phyloP scores from a whole-genome alignment of 2,113 vertebrate genomes.

The Aythya baeri region DNA sequence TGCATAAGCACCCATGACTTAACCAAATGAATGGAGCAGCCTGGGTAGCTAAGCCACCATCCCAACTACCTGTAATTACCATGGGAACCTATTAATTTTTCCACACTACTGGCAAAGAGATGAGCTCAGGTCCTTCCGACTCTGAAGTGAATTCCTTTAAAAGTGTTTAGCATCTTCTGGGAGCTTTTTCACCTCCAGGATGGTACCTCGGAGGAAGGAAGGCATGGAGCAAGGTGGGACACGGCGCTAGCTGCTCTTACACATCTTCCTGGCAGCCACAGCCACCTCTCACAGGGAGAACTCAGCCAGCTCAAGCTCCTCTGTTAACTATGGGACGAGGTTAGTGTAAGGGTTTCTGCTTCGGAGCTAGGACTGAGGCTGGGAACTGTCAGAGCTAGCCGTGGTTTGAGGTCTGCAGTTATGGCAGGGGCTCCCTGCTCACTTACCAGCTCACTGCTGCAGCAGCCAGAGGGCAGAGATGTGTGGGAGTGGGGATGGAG shows the following conservation, averaged over 20 bases:
- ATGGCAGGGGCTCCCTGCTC: not conserved
- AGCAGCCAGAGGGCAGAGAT: not conserved
- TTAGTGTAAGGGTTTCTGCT: not conserved
- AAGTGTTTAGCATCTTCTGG: not conserved
- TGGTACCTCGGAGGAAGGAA: not conserved
- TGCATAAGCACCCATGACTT: slow-evolving; percentile 21
- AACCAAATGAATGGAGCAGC: slow-evolving; percentile 2
- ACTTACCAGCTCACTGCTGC: not conserved
- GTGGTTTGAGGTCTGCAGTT: not conserved
- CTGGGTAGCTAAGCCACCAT: not conserved
- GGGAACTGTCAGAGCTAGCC: not conserved
- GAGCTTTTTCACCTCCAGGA: not conserved
- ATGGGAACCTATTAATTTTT: slow-evolving; percentile 30
- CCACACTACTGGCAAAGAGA: not conserved
- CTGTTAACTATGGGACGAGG: not conserved
- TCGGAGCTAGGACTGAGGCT: not conserved
- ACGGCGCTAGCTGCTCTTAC: not conserved
- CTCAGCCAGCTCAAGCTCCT: not conserved
- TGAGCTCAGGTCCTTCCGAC: not conserved
- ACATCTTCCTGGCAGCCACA: not conserved
- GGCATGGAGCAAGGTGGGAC: no score
- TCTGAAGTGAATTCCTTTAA: not conserved
- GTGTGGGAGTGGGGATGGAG: not conserved
- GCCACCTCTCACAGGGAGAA: not conserved
- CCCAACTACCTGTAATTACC: slow-evolving; percentile 41